Base-by-base conservation (phyloP, 2,888 invertebrate genomes). In the Leptinotarsa tumamoca region DNA sequence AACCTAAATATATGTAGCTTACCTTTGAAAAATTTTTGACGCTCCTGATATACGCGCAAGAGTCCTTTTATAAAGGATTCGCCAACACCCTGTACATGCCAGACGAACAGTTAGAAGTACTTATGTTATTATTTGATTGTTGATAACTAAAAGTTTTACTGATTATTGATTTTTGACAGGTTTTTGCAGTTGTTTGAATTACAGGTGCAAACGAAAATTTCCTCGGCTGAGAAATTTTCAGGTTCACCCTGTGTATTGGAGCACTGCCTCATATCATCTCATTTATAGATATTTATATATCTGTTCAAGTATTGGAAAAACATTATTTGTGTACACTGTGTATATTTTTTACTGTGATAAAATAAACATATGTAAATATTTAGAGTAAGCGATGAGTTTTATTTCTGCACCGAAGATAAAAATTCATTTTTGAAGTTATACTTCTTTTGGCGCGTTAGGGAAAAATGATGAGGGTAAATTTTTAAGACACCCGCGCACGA, bases 331-430 rank as follows among this genome's bases (percentile, higher is more conserved):
- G 82, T 83, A 82, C 80, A 82, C 79, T 82, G 80, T 82, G 83
- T 84, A 84, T 84, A 84, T 84, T 84, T 82, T 85, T 85, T 84
- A 85, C 85, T 85, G 85, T 85, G 85, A 85, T 85, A 85, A 82
- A 84, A 84, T 83, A 82, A 84, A 84, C 83, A 83, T 79, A 84
- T 83, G 82, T 84, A 82, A 81, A 84, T 83, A 84, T 81, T 83
- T 79, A 80, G 75, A 33, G 21, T 58, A 43, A 21, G 58, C 10
- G 21, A 49, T 4, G 43, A 49, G 18, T 49, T 58, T 70, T 70
- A 68, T 68, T 51, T 51, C 54, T 13, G 58, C 4, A 23, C 1
- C 15, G 1, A 43, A 43, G 43, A 43, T 10, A 43, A 2, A 43
- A 43, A 33, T 27, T 33, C 33, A 33, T 33, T 33, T 33, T 33